These are phyloP conservation scores for Gryllus bimaculatus DNA, from an alignment of 1,140 invertebrate species.

Conservation along the genomic window DNA sequence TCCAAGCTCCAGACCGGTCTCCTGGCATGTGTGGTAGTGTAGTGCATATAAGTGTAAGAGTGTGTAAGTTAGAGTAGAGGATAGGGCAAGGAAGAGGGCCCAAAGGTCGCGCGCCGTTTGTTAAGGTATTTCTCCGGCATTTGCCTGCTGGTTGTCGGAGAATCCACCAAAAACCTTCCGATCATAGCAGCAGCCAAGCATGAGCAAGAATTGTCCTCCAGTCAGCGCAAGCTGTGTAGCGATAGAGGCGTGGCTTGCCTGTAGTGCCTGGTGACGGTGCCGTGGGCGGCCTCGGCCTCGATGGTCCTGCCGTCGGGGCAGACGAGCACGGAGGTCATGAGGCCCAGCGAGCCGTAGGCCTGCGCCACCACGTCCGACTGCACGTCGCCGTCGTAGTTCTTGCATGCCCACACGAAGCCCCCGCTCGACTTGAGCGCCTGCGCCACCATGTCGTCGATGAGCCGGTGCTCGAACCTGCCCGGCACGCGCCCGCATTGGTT, in stretches of 20 bases:
- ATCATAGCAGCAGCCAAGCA: not conserved
- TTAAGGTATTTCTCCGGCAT: too few relatives aligned
- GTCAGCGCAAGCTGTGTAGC: too few relatives aligned
- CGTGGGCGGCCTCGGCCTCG: slow-evolving; percentile 85
- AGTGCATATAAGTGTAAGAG: too few relatives aligned
- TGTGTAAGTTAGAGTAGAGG: too few relatives aligned
- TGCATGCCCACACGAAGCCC: slow-evolving; percentile 85
- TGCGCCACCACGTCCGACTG: slow-evolving; percentile 83
- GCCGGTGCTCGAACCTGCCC: slow-evolving; percentile 71
- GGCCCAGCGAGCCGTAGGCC: slow-evolving; percentile 75
- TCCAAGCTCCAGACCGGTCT: too few relatives aligned
- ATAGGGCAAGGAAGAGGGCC: too few relatives aligned
- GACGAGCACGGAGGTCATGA: slow-evolving; percentile 88
- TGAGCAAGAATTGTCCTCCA: too few relatives aligned
- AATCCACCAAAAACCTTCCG: too few relatives aligned
- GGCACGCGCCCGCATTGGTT: too few relatives aligned
- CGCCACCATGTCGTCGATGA: slow-evolving; percentile 90
- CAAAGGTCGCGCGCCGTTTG: too few relatives aligned
- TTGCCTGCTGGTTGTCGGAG: too few relatives aligned
- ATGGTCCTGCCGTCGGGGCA: slow-evolving; percentile 86
- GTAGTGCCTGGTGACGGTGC: slow-evolving; percentile 85
- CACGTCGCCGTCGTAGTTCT: slow-evolving; percentile 88
- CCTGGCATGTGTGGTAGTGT: not conserved
- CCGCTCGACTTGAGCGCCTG: slow-evolving; percentile 77
- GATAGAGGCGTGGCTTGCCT: slow-evolving; percentile 41